phyloP scores from a whole-genome alignment of 2,113 vertebrate species.

The Excalfactoria chinensis region DNA sequence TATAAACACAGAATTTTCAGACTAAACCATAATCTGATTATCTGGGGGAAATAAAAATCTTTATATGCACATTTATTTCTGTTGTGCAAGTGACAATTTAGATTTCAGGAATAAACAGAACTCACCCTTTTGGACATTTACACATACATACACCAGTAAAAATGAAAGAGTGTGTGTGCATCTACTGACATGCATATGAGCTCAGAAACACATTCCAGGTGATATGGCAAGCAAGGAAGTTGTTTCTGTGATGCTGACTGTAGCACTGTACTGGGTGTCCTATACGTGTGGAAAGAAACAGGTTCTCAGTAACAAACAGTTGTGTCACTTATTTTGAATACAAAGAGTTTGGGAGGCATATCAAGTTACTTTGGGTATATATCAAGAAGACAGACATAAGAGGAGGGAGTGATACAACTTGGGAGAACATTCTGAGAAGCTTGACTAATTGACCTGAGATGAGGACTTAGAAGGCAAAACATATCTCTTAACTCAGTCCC shows the following conservation, averaged over 20 bases:
- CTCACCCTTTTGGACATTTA: background rate
- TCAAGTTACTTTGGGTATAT: fast-evolving
- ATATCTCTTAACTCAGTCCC: fast-evolving
- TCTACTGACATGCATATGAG: background rate
- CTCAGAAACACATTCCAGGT: background rate
- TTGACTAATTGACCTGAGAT: background rate
- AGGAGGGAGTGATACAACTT: background rate
- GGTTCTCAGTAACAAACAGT: background rate
- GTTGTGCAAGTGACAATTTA: background rate
- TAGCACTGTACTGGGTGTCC: fast-evolving
- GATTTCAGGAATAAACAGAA: background rate
- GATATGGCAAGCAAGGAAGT: background rate
- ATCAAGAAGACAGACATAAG: background rate
- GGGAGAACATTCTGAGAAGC: fast-evolving
- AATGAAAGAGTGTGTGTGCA: fast-evolving
- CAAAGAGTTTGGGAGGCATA: background rate
- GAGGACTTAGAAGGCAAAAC: background rate
- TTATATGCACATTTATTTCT: background rate
- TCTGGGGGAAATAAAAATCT: background rate
- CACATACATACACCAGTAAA: background rate
- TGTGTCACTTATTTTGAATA: background rate
- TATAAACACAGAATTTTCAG: background rate
- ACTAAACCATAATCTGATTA: background rate
- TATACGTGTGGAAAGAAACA: fast-evolving
- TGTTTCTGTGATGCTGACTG: background rate